Percentiles rank a stretch among this genome's conserved stretches.
phyloP scores from a whole-genome alignment of 64 coral and sea anemone species.

The Montipora foliosa region DNA sequence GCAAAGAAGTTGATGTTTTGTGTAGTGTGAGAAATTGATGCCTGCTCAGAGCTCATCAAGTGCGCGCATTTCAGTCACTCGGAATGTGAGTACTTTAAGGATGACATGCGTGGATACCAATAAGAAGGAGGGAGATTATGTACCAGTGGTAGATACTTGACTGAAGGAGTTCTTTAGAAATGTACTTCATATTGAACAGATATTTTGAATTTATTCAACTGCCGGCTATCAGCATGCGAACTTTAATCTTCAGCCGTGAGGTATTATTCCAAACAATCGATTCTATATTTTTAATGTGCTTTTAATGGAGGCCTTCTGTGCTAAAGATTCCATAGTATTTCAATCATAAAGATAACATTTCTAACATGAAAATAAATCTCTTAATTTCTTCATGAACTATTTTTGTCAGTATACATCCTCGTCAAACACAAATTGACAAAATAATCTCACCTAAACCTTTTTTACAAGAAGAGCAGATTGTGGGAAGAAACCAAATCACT shows the following conservation, averaged over 20 bases:
- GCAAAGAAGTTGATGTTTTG: too few species aligned
- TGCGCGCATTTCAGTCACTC: too few species aligned
- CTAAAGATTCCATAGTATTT: conserved; percentile 13
- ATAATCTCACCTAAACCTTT: background rate
- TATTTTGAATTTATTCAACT: too few species aligned
- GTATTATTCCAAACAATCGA: background rate
- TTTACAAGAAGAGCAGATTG: background rate
- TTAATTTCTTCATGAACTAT: background rate
- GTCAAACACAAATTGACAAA: background rate
- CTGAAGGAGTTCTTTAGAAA: too few species aligned
- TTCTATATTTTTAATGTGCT: conserved; percentile 23
- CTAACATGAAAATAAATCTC: conserved; percentile 11
- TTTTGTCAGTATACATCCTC: background rate
- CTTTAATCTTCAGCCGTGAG: conserved; percentile 11
- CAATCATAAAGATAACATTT: conserved; percentile 16
- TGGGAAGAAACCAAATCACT: background rate
- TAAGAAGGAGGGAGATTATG: too few species aligned
- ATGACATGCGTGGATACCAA: too few species aligned
- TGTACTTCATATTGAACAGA: too few species aligned
- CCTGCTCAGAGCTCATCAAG: too few species aligned
- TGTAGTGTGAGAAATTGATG: too few species aligned
- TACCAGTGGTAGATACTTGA: too few species aligned
- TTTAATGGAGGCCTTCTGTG: conserved; percentile 44
- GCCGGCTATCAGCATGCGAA: background rate
- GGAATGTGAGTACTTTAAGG: too few species aligned